Evolutionary conservation across 2,888 invertebrate genomes (phyloP), one percentile per base, ranked within the genome.

Genomic region (Drosophila mulleri): DNA sequence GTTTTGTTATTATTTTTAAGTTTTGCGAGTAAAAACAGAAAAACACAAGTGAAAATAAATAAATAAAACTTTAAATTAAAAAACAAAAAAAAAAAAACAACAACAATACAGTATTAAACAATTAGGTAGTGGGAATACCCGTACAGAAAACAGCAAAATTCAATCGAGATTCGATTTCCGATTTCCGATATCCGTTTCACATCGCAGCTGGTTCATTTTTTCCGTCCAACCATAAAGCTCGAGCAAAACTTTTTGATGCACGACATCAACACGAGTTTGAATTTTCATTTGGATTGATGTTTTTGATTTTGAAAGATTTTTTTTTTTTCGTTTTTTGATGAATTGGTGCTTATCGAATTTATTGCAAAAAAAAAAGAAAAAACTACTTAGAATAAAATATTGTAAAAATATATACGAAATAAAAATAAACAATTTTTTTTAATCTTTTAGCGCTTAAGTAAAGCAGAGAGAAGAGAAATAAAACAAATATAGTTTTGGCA

Each of bases 311-410:
- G 20, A 41, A 60, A 23, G 11, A 48, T 11, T 32, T 11, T 54
- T 66, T 11, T 32, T 11, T 54, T 66, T 63, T 52, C 62, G 20
- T 58, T 74, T 76, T 78, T 80, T 77, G 57, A 85, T 89, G 67
- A 87, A 90, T 90, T 90, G 89, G 90, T 89, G 89, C 90, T 89
- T 89, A 90, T 87, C 90, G 90, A 90, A 90, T 89, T 90, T 88
- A 89, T 90, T 90, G 90, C 84, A 82, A 74, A 50, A 45, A 12
- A 6, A 12, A 44, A 16, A 39, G n/a, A 37, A 14, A 37, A 39
- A 56, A 72, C 57, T 71, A 72, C 39, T 47, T 71, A 71, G 71
- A 29, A 29, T 56, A 71, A 52, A 57, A 29, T 45, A 60, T 20
- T 72, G 65, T 64, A 78, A 44, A 74, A 69, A 67, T 54, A 70